Base-by-base conservation (phyloP, 2,888 invertebrate species). In the Lithophane ornitopus region DNA sequence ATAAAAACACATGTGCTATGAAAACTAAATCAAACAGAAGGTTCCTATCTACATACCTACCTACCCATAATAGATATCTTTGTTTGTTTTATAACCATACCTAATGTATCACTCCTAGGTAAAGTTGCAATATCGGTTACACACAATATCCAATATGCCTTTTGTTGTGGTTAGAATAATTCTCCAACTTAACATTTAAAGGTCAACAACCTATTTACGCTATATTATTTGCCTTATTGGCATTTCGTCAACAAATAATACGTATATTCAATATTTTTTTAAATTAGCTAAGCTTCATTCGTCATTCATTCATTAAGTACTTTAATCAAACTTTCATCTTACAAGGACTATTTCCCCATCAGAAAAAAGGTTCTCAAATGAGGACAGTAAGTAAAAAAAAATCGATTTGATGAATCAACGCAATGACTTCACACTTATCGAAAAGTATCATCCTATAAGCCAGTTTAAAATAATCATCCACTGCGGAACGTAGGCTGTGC, bases 61-160 rank as follows among this genome's bases (percentile, higher is more conserved):
- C 22, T 70, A 39, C 16, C 11, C n/a, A 28, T 56, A 34, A 19
- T 3, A 46, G 3, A 78, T 44, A 22, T 9, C 12, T 28, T 26
- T 26, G 28, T 75, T 26, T 4, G 3, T 54, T 46, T 8, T 44
- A 52, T 52, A 63, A 41, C 46, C 22, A 14, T 76, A 44, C 9
- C 28, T 14, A 74, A 66, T 19, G 49, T 58, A 16, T 22, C 34
- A 26, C 16, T 14, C 26, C 22, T 16, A 49, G 11, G 9, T 34
- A 19, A 8, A 39, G 63, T 69, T 77, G 26, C 41, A 65, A 71
- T 85, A 82, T 81, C 58, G n/a, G 54, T 83, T 81, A 59, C 82
- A 70, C 74, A 59, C 71, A 83, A 26, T 62, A 83, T 74, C 16
- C 58, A 69, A 81, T 74, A 68, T 62, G 12, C 41, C n/a, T n/a